phyloP scores from a whole-genome alignment of 2,888 invertebrate species.

The Cistogaster globosa region DNA sequence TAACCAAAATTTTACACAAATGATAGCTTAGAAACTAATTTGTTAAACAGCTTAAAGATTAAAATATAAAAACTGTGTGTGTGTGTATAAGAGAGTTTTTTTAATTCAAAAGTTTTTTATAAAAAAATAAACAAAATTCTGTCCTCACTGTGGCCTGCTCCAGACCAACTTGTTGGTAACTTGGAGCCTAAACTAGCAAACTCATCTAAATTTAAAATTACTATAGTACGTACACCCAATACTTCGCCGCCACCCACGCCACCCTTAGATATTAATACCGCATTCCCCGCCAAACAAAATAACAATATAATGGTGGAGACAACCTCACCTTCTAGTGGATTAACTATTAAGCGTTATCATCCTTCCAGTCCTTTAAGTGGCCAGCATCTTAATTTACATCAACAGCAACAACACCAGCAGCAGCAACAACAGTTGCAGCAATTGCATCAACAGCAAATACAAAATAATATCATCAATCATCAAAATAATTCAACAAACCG shows the following conservation, averaged over 20 bases:
- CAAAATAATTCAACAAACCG: constrained; percentile 63
- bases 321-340: constrained; percentile 77
- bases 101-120: not conserved
- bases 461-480: constrained; percentile 70
- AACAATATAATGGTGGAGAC: constrained; percentile 79
- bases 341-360: constrained; percentile 80
- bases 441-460: constrained; percentile 70
- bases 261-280: constrained; percentile 60
- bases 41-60: not conserved
- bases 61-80: not conserved
- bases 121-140: constrained; percentile 79
- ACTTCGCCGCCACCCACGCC: constrained; percentile 78
- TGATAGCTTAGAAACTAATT: too few relatives aligned
- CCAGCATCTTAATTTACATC: constrained; percentile 74
- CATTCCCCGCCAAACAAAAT: constrained; percentile 31
- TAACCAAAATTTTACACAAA: not conserved
- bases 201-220: constrained; percentile 80
- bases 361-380: constrained; percentile 75
- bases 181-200: constrained; percentile 77
- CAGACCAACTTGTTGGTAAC: constrained; percentile 81
- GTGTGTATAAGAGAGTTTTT: constrained; percentile 11
- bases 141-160: constrained; percentile 83
- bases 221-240: constrained; percentile 80
- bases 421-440: constrained; percentile 69
- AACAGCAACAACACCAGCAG: constrained; percentile 74